Conservation (phyloP, 2,888 invertebrate genomes). For the Cephus rjabovi region DNA sequence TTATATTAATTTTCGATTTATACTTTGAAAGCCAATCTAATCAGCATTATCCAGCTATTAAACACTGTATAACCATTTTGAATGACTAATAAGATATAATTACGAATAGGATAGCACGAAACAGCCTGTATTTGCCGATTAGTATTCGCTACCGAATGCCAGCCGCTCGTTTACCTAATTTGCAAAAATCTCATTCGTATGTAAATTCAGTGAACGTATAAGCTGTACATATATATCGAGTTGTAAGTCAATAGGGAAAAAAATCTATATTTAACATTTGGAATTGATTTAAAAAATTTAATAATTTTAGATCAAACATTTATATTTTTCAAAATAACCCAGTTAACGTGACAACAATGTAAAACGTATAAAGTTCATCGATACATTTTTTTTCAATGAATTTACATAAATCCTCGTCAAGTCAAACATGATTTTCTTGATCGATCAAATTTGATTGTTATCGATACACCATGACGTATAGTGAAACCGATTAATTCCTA, state of each 20-base stretch:
- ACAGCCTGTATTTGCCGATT: too few relatives aligned
- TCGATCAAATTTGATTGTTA: background rate
- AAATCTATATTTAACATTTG: background rate
- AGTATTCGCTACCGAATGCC: too few relatives aligned
- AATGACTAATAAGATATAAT: too few relatives aligned
- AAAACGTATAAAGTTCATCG: background rate
- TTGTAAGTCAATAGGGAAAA: background rate
- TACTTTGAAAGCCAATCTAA: background rate
- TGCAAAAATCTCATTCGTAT: too few relatives aligned
- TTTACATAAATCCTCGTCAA: too few relatives aligned
- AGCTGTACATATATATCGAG: too few relatives aligned
- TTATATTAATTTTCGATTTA: background rate
- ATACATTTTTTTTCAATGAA: too few relatives aligned
- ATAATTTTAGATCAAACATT: background rate
- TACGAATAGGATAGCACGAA: too few relatives aligned
- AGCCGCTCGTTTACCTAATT: too few relatives aligned
- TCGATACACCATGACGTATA: background rate
- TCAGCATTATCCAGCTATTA: background rate
- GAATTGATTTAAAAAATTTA: background rate
- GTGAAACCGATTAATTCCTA: background rate
- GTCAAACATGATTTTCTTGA: too few relatives aligned
- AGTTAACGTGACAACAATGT: background rate
- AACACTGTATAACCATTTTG: too few relatives aligned
- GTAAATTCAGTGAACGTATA: too few relatives aligned
- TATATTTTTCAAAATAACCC: background rate